phyloP scores from a whole-genome alignment of 2,888 invertebrate genomes.

The Heliconius ismenius region DNA sequence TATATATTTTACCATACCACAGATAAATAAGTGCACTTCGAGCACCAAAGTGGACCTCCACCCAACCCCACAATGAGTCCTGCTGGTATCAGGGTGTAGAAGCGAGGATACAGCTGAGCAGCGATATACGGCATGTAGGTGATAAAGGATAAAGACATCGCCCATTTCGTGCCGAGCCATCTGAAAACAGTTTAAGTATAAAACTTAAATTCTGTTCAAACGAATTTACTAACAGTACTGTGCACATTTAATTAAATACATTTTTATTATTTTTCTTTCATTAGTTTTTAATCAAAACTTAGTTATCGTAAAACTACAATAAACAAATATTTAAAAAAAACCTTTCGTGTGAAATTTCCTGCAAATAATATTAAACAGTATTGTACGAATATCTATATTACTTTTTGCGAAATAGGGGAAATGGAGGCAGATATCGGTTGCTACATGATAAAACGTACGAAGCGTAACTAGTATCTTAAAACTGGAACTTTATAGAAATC shows the following conservation, averaged over 20 bases:
- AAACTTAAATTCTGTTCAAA: too few species aligned
- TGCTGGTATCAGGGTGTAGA: conserved; percentile 84
- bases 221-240: too few species aligned
- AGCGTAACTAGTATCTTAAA: not conserved
- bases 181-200: conserved; percentile 63
- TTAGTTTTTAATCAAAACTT: too few species aligned
- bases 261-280: too few species aligned
- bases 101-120: conserved; percentile 84
- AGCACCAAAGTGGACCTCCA: conserved; percentile 86
- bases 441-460: not conserved
- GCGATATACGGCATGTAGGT: conserved; percentile 86
- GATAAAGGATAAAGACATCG: conserved; percentile 83
- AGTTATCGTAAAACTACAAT: too few species aligned
- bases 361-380: too few species aligned
- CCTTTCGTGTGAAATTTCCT: too few species aligned
- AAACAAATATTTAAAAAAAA: too few species aligned
- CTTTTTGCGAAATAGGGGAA: too few species aligned
- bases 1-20: conserved; percentile 59
- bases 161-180: conserved; percentile 86
- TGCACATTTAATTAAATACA: too few species aligned
- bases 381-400: too few species aligned
- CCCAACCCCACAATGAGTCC: conserved; percentile 85
- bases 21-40: conserved; percentile 87
- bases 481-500: not conserved
- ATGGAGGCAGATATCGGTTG: not conserved